Conservation (phyloP, 2,888 invertebrate species). For the Tenthredo mesomela region DNA sequence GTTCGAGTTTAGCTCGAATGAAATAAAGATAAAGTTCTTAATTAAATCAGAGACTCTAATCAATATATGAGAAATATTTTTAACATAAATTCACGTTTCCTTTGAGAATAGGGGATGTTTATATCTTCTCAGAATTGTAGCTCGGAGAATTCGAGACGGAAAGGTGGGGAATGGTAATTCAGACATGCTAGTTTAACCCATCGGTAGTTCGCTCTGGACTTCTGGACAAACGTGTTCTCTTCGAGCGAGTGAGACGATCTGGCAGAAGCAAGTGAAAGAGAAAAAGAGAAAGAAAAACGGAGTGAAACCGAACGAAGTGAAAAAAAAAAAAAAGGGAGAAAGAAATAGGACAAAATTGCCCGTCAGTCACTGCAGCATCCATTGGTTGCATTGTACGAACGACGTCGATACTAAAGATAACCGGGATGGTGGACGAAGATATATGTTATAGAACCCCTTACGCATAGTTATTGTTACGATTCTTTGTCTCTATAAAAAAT, state of each 20-base stretch:
- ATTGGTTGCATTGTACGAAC: slow-evolving; percentile 61
- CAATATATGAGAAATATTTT: background rate
- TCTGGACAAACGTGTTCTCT: slow-evolving; percentile 66
- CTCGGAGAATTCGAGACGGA: background rate
- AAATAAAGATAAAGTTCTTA: background rate
- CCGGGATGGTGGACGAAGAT: slow-evolving; percentile 23
- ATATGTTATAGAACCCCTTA: slow-evolving; percentile 1
- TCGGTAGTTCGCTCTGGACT: slow-evolving; percentile 16
- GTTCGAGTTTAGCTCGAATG: slow-evolving; percentile 15
- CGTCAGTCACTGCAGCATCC: slow-evolving; percentile 64
- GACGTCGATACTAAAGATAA: slow-evolving; percentile 40
- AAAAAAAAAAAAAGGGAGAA: background rate
- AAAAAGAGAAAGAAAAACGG: background rate
- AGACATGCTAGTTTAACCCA: background rate
- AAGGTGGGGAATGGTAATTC: background rate
- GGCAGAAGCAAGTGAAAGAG: background rate
- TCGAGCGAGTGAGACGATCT: slow-evolving; percentile 4
- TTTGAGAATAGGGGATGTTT: background rate
- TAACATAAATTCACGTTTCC: background rate
- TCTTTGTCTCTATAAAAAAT: slow-evolving; percentile 19
- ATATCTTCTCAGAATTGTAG: background rate
- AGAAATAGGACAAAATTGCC: slow-evolving; percentile 63
- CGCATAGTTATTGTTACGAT: background rate
- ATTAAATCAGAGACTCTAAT: background rate
- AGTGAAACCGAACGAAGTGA: background rate